Base-by-base conservation (phyloP, 2,888 invertebrate genomes). In the Oligia strigilis region DNA sequence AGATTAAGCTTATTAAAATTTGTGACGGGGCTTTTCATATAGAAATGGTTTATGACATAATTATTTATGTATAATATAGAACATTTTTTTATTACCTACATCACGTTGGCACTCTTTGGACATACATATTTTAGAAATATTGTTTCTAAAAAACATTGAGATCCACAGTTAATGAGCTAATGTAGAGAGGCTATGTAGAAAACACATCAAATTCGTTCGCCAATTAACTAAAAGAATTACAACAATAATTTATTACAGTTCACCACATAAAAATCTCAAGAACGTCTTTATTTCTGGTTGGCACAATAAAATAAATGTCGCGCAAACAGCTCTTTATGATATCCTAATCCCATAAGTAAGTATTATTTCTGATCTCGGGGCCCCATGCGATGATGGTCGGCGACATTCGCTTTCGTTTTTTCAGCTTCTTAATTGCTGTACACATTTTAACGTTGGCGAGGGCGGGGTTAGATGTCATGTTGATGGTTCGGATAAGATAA, bases 371-470 rank as follows among this genome's bases (percentile, higher is more conserved):
- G 92, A 94, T 92, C 91, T 90, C 82, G 84, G 91, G 91, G 93
- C 94, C 95, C 94, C 96, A 95, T 95, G 93, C 94, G 93, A 93
- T 92, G 96, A 93, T 93, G 93, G 93, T 92, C 92, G 91, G 90
- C 92, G 94, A 93, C 94, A 93, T 93, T 93, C 92, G 93, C 90
- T 88, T 90, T 88, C 78, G 90, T 94, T 95, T 96, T 95, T 95
- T 94, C 93, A 92, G 90, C 87, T 87, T 89, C 92, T 94, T 96
- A 96, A 96, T 96, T 96, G 94, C 94, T 91, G 77, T 91, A 90
- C 94, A 95, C 95, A 95, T 94, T 89, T 90, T 86, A 89, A 87
- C 62, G 89, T 85, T 88, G 67, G 52, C 43, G 82, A 84, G 83
- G 86, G 79, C 80, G 86, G 69, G 85, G 89, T 90, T 86, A 89